phyloP scores from a whole-genome alignment of 2,797 vertebrate species.

The Megalops cyprinoides region DNA sequence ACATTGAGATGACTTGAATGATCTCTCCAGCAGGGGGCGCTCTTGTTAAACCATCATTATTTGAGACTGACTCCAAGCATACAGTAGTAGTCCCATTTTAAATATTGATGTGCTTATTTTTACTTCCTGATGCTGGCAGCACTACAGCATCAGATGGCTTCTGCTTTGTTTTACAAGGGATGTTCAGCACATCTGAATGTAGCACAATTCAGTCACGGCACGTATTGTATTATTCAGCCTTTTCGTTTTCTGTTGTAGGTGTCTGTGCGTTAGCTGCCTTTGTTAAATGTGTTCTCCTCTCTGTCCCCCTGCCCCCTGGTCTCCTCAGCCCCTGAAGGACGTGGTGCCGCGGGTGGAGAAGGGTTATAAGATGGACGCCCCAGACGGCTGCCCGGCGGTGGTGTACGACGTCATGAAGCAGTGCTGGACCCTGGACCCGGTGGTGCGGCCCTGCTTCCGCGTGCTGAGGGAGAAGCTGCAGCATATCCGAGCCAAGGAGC shows the following conservation, averaged over 20 bases:
- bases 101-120: too few relatives aligned
- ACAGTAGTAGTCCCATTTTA: too few relatives aligned
- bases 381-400: slow-evolving; percentile 85
- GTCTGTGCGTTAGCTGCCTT: too few relatives aligned
- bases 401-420: slow-evolving; percentile 98
- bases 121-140: too few relatives aligned
- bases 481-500: slow-evolving; percentile 91
- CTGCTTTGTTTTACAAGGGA: not conserved
- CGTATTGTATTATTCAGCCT: too few relatives aligned
- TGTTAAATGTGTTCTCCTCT: not conserved
- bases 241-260: not conserved
- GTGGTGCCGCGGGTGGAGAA: slow-evolving; percentile 95
- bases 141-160: too few relatives aligned
- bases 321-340: slow-evolving; percentile 85
- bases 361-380: slow-evolving; percentile 97
- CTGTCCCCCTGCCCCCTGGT: not conserved
- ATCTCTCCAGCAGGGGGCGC: slow-evolving; percentile 65
- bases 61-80: too few relatives aligned
- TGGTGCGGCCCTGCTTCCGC: slow-evolving; percentile 85
- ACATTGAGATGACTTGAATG: not conserved
- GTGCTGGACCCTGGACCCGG: slow-evolving; percentile 92
- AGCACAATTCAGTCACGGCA: too few relatives aligned
- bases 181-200: not conserved
- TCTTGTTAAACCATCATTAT: slow-evolving; percentile 32
- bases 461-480: slow-evolving; percentile 92